phyloP scores from a whole-genome alignment of 30 jellyfish, hydroid and myxozoan species.

The Catostylus mosaicus region DNA sequence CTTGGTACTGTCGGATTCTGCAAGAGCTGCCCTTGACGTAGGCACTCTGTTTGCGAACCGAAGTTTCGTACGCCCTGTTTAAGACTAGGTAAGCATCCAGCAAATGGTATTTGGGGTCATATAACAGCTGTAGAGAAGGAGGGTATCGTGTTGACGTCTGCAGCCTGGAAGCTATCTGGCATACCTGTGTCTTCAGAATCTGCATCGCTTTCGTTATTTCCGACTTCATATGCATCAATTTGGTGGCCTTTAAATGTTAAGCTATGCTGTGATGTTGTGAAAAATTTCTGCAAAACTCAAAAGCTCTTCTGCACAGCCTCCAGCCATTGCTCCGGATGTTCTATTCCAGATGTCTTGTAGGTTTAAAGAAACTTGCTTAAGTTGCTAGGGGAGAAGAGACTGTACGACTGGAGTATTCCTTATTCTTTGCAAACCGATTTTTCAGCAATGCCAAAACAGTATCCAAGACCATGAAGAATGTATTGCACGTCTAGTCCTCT shows the following conservation, averaged over 20 bases:
- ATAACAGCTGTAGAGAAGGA: too few species aligned
- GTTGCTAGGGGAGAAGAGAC: constrained; percentile 22
- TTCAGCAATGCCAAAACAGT: not conserved
- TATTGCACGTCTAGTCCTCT: constrained; percentile 12
- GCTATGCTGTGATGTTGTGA: not conserved
- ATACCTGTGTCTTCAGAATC: constrained; percentile 2
- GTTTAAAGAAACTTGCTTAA: not conserved
- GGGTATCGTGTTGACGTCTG: too few species aligned
- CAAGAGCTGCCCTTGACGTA: too few species aligned
- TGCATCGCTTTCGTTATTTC: not conserved
- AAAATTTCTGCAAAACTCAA: too few species aligned
- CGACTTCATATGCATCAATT: not conserved
- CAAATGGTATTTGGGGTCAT: too few species aligned
- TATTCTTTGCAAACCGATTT: constrained; percentile 23
- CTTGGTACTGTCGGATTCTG: too few species aligned
- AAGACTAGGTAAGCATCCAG: too few species aligned
- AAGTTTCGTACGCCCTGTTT: too few species aligned
- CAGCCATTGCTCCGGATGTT: not conserved
- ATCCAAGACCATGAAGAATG: constrained; percentile 3
- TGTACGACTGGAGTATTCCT: not conserved
- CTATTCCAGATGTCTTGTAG: not conserved
- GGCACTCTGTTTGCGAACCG: too few species aligned
- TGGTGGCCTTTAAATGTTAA: not conserved
- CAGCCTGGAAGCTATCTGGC: not conserved
- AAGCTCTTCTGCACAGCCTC: not conserved